Evolutionary conservation across 2,113 vertebrate species (phyloP), one percentile per base, ranked within the genome.

Genomic region (Conger conger): DNA sequence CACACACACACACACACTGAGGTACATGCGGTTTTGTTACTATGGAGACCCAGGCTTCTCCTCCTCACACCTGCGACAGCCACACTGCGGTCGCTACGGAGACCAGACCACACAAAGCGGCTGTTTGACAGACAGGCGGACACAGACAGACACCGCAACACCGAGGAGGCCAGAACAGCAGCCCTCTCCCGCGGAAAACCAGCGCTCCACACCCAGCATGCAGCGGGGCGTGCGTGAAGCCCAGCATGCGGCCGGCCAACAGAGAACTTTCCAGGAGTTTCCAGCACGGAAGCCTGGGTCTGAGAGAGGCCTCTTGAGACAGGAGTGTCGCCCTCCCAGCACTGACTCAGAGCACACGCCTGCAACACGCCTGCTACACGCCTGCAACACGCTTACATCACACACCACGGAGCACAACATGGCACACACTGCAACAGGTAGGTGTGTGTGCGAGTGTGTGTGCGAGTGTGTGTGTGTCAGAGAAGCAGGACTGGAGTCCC

Each of bases 241-340:
- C 23, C 57, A 9, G n/a, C 60, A n/a, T 13, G n/a, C 33, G n/a
- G n/a, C 63, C 0, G 63, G 63, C 63, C n/a, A 83, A 87, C 83
- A 73, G 85, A 78, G 0, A 73, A 30, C 63, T 73, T 30, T 73
- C 63, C 2, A 11, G 40, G 35, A 79, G 77, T 38, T 79, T 20
- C 30, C 1, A 79, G 36, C 36, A 35, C 77, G 20, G 2, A 50
- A 23, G 38, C 17, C 3, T 40, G 36, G 20, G 6, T 27, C 15
- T 0, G 77, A 79, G 76, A 17, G 6, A 17, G n/a, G 8, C 2
- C 33, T n/a, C 76, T 4, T 38, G 35, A 2, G 15, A 8, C 11
- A 78, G 20, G 3, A 20, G n/a, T n/a, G n/a, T n/a, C n/a, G 63
- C 30, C 68, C 68, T 1, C 13, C 16, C n/a, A 35, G 60, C 63